These are phyloP conservation scores for Vanacampus margaritifer DNA, from an alignment of 2,113 vertebrate genomes.

Conservation along the genomic window DNA sequence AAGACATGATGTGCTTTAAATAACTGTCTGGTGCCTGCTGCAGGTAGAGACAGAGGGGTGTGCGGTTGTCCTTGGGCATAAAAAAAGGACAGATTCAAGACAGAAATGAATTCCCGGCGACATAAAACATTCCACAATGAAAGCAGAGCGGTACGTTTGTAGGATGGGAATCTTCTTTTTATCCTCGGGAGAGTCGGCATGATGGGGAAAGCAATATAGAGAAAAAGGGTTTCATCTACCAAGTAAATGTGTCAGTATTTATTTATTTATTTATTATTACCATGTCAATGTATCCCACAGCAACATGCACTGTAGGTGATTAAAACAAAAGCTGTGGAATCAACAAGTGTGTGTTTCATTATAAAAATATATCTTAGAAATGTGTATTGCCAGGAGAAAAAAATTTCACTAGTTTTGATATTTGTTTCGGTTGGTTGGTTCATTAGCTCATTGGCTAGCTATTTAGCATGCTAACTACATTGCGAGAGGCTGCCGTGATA, in stretches of 20 bases:
- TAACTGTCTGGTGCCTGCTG: constrained; percentile 72
- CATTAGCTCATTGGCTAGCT: no score
- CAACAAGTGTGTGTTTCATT: constrained; percentile 29
- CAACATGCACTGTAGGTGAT: constrained; percentile 33
- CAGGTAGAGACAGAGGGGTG: constrained; percentile 44
- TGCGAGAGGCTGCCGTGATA: no score
- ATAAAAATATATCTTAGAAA: constrained; percentile 42
- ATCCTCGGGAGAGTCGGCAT: constrained; percentile 59
- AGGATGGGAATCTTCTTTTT: constrained; percentile 47
- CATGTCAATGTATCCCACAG: constrained; percentile 43
- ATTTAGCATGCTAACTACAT: no score
- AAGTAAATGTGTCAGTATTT: constrained; percentile 43
- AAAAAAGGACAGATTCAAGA: constrained; percentile 68
- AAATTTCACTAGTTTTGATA: background rate
- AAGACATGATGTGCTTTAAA: constrained; percentile 78
- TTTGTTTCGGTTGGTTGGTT: no score
- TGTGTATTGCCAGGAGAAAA: constrained; percentile 26
- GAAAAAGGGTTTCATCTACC: constrained; percentile 51
- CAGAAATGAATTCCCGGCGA: constrained; percentile 55
- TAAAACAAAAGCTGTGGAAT: constrained; percentile 34
- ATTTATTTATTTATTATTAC: constrained; percentile 10
- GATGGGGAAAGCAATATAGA: constrained; percentile 57
- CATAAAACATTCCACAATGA: constrained; percentile 65
- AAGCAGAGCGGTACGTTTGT: constrained; percentile 53
- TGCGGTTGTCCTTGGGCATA: constrained; percentile 65